Evolutionary conservation across 37 sponge, comb jelly and placozoan genomes (phyloP).

Genomic region (Spongilla lacustris): DNA sequence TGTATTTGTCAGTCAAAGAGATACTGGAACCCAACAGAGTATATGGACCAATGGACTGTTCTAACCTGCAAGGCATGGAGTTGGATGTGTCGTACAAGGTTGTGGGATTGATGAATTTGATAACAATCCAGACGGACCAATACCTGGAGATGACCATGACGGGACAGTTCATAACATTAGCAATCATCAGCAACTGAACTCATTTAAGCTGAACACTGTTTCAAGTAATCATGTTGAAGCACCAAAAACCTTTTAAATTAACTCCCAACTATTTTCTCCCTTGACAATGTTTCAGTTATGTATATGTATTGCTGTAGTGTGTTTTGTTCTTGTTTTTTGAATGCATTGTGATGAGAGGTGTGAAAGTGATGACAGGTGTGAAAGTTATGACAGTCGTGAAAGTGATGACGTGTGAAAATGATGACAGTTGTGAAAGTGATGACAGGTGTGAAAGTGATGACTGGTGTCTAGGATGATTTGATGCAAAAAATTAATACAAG

Average conservation of each 20-base stretch:
- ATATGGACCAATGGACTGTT: neutral
- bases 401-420: too few relatives aligned
- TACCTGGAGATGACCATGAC: neutral
- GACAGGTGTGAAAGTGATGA: too few relatives aligned
- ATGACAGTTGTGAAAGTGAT: too few relatives aligned
- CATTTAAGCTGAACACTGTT: neutral
- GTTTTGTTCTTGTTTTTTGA: too few relatives aligned
- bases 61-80: neutral
- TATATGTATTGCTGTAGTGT: too few relatives aligned
- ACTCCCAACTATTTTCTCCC: too few relatives aligned
- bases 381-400: too few relatives aligned
- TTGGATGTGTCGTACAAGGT: neutral
- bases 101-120: neutral
- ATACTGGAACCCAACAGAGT: neutral
- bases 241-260: neutral
- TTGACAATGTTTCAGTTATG: too few relatives aligned
- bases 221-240: conserved; percentile 1
- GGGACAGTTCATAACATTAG: neutral
- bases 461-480: too few relatives aligned
- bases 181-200: neutral
- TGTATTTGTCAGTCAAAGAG: neutral
- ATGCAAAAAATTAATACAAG: too few relatives aligned
- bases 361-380: too few relatives aligned
- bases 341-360: too few relatives aligned
- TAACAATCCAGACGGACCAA: neutral